Percentiles rank a stretch among this genome's conserved stretches.
Conservation (phyloP, 2,888 invertebrate genomes). For the Siphlonurus alternatus region DNA sequence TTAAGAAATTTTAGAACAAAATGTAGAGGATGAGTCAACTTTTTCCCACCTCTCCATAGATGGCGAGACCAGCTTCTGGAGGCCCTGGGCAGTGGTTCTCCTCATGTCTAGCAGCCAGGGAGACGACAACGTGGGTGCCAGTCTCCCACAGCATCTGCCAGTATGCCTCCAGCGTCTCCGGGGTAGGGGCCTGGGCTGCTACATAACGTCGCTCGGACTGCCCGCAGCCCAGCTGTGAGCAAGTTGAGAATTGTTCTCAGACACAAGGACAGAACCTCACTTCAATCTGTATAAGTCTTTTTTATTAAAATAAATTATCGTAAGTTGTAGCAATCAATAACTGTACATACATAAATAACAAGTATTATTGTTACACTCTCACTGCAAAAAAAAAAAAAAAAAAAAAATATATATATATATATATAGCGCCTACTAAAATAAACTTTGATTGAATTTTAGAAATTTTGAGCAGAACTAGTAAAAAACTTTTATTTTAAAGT, state of each 20-base stretch:
- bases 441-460: too few relatives aligned
- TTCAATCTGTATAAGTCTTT: too few relatives aligned
- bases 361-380: too few relatives aligned
- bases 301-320: too few relatives aligned
- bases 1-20: too few relatives aligned
- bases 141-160: conserved; percentile 90
- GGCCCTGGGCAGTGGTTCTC: conserved; percentile 40
- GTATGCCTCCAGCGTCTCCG: conserved; percentile 43
- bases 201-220: conserved; percentile 57
- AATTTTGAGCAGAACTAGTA: too few relatives aligned
- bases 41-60: conserved; percentile 42
- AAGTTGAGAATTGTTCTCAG: too few relatives aligned
- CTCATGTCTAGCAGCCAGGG: conserved; percentile 42
- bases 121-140: conserved; percentile 64
- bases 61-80: conserved; percentile 39
- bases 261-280: too few relatives aligned
- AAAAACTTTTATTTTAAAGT: too few relatives aligned
- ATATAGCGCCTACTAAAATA: background rate
- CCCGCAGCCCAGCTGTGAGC: background rate
- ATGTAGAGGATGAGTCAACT: too few relatives aligned
- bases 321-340: conserved; percentile 1
- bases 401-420: background rate
- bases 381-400: too few relatives aligned
- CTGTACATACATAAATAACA: conserved; percentile 1
- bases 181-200: conserved; percentile 51